Base-by-base conservation (phyloP, 64 coral and sea anemone genomes). In the Cladopsammia gracilis region DNA sequence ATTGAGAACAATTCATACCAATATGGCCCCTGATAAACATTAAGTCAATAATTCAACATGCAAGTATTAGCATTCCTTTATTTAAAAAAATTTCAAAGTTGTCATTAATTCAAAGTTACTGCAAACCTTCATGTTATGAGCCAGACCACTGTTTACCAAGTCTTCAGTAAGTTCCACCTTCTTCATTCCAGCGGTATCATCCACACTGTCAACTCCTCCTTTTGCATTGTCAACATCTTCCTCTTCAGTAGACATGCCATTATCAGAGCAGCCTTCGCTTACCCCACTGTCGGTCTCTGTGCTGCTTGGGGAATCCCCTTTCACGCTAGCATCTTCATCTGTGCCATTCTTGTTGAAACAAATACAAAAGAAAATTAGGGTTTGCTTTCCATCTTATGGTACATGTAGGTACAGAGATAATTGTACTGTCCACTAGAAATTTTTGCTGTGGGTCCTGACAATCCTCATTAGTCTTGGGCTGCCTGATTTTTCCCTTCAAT, bases 1-100 rank as follows among this genome's bases (percentile, higher is more conserved):
- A 99, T 96, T n/a, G 94, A 99, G 69, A 96, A 96, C 48, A 99
- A 58, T 54, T 99, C 98, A 74, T 99, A 99, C n/a, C 87, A 64
- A 87, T 99, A 92, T 34, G 98, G 98, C 67, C 94, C 94, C 98
- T 99, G 45, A 54, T 78, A 62, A 62, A 42, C 46, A 48, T 51
- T 4, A 56, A 56, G 7, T 56, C 53, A 56, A 56, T 10, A 56
- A 12, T 56, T 56, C 5, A 56, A 56, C 7, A 12, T 7, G 7
- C 7, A 7, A 56, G 12, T 6, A 75, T 26, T 42, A 34, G n/a
- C 25, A 25, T 34, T 70, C 34, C 34, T 34, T 34, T 34, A 34
- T 34, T 34, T 34, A 34, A 34, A 34, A 34, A 34, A 34, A 1
- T 0, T 0, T 34, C 34, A 34, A 34, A 34, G 34, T 34, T 34